Base-by-base conservation (phyloP, 2,888 invertebrate genomes). In the Watsonalla cultraria region DNA sequence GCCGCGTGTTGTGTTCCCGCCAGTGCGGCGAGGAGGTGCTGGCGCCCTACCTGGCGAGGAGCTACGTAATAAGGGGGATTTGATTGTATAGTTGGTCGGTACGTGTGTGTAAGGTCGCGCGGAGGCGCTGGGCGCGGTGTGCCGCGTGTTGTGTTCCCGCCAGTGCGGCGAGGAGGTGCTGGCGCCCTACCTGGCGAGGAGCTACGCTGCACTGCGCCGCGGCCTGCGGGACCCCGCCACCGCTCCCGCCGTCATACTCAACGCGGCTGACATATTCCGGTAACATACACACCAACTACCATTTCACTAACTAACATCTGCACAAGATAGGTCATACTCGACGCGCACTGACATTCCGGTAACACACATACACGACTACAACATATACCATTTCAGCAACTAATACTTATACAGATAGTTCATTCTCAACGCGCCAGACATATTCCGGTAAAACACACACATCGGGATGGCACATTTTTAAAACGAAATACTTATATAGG, bases 91-190 rank as follows among this genome's bases (percentile, higher is more conserved):
- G 24, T 24, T 24, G 24, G 24, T 24, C 24, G 24, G 24, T 24
- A 1, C 24, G 24, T 24, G 11, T 11, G 11, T 11, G 42, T 8
- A 8, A 42, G 42, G 42, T 8, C 42, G 97, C 56, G 99, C 99
- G 0, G 98, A 98, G 85, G 99, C 99, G 0, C 92, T 99, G 69
- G 99, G 98, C 24, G 95, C 99, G 5, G 87, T 99, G 24, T 99
- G 99, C 82, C 93, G 98, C 70, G 97, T 99, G 76, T 96, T 99
- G 80, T 98, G 98, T 82, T 95, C 98, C 0, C 98, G 98, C 86
- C 97, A 97, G 84, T 97, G 98, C 0, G 96, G 96, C 46, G 98
- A 98, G 89, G 95, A 96, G 75, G 97, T 99, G 67, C 91, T 97
- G 53, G 97, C 98, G 0, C 96, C 95, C 0, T 99, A 99, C 90